These are phyloP conservation scores for Hemithea aestivaria DNA, from an alignment of 2,888 invertebrate species.

Conservation along the genomic window DNA sequence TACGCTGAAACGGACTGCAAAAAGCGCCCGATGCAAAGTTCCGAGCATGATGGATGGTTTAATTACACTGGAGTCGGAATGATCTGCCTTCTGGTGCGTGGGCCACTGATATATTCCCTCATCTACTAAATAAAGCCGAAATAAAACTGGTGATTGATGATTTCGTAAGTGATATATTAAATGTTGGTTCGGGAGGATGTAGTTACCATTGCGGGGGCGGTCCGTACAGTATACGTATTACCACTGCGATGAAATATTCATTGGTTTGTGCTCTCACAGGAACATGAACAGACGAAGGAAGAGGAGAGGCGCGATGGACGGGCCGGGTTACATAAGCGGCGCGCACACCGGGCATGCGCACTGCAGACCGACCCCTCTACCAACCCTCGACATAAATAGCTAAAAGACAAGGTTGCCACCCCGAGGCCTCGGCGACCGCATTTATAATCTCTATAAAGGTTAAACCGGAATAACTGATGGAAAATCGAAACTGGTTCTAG, in stretches of 20 bases:
- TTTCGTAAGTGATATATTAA: not conserved
- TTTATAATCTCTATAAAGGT: slow-evolving; percentile 76
- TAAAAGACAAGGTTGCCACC: slow-evolving; percentile 78
- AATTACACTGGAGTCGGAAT: slow-evolving; percentile 31
- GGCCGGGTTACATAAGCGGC: slow-evolving; percentile 67
- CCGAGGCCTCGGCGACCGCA: slow-evolving; percentile 67
- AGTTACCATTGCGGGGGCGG: slow-evolving; percentile 34
- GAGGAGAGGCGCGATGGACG: slow-evolving; percentile 35
- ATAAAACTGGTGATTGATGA: slow-evolving; percentile 4
- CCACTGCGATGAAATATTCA: slow-evolving; percentile 50
- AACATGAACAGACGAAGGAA: slow-evolving; percentile 19
- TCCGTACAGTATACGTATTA: slow-evolving; percentile 21
- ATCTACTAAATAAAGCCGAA: not conserved
- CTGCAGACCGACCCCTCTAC: slow-evolving; percentile 54
- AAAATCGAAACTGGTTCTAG: slow-evolving; percentile 61
- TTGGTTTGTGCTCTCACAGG: slow-evolving; percentile 31
- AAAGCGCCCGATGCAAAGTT: slow-evolving; percentile 30
- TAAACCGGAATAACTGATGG: slow-evolving; percentile 69
- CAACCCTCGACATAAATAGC: slow-evolving; percentile 76
- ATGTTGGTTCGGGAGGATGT: slow-evolving; percentile 27
- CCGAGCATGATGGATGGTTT: slow-evolving; percentile 33
- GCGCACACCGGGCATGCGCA: slow-evolving; percentile 64
- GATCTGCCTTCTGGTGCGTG: slow-evolving; percentile 26
- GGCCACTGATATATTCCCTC: slow-evolving; percentile 10
- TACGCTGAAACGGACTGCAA: slow-evolving; percentile 42